Percentiles rank a stretch among this genome's conserved stretches.
Evolutionary conservation across 1,140 invertebrate genomes (phyloP).

Genomic region (Aphidius ervi): DNA sequence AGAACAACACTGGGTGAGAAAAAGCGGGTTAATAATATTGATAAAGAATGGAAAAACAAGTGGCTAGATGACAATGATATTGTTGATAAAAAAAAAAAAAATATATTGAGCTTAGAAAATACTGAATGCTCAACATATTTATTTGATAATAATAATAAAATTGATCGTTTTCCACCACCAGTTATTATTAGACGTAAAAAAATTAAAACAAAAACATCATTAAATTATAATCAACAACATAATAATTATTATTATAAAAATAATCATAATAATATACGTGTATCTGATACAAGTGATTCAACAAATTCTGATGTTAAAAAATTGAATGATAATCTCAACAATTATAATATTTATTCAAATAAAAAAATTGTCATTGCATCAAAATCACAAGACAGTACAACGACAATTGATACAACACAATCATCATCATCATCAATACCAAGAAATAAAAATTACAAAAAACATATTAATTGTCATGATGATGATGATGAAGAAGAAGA

Average conservation of each 20-base stretch:
- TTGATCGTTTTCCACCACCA: conserved; percentile 24
- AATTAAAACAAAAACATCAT: conserved; percentile 5
- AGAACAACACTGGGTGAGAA: conserved; percentile 8
- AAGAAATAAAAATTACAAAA: too few relatives aligned
- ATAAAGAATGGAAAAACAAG: conserved; percentile 8
- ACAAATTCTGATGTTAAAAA: conserved; percentile 12
- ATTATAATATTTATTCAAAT: background rate
- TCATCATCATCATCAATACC: too few relatives aligned
- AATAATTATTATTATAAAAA: conserved; percentile 6
- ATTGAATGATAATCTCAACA: conserved; percentile 7
- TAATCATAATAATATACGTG: background rate
- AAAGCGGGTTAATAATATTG: conserved; percentile 3
- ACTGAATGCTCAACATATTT: conserved; percentile 9
- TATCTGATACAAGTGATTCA: conserved; percentile 18
- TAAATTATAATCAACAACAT: background rate
- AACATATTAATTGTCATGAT: too few relatives aligned
- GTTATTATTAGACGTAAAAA: conserved; percentile 26
- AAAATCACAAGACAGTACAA: background rate
- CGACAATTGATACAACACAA: too few relatives aligned
- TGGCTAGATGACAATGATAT: background rate
- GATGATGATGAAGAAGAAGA: too few relatives aligned
- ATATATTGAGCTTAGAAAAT: background rate
- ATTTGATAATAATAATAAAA: conserved; percentile 9
- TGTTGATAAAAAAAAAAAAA: background rate
- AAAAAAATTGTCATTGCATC: background rate